These are phyloP conservation scores for Phyllostomus hastatus DNA, from an alignment of 2,113 vertebrate species.

Conservation along the genomic window DNA sequence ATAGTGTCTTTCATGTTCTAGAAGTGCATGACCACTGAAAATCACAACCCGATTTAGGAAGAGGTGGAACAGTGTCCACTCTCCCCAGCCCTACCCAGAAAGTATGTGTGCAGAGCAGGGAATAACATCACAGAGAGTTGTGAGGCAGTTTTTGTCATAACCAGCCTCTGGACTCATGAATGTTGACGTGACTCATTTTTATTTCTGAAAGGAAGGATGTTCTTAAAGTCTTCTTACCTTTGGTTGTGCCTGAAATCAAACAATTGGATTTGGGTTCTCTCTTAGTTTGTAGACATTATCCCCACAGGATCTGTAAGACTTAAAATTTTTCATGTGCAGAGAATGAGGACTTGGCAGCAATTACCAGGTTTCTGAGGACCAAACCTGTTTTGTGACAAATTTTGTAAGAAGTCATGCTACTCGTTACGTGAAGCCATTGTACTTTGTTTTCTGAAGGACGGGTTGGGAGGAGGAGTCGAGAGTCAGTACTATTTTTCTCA, in stretches of 20 bases:
- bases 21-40: not conserved
- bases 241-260: not conserved
- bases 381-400: not conserved
- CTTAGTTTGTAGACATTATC: not conserved
- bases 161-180: not conserved
- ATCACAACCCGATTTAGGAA: not conserved
- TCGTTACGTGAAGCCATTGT: not conserved
- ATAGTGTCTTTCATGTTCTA: not conserved
- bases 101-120: not conserved
- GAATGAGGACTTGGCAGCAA: not conserved
- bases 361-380: not conserved
- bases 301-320: not conserved
- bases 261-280: not conserved
- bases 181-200: not conserved
- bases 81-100: not conserved
- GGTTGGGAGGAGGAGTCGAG: not conserved
- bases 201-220: constrained; percentile 1
- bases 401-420: not conserved
- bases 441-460: not conserved
- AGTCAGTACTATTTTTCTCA: not conserved
- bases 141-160: not conserved
- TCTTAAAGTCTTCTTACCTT: not conserved
- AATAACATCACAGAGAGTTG: not conserved
- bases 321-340: not conserved
- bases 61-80: not conserved